phyloP scores from a whole-genome alignment of 2,113 vertebrate genomes.

The Monarcha castaneiventris region DNA sequence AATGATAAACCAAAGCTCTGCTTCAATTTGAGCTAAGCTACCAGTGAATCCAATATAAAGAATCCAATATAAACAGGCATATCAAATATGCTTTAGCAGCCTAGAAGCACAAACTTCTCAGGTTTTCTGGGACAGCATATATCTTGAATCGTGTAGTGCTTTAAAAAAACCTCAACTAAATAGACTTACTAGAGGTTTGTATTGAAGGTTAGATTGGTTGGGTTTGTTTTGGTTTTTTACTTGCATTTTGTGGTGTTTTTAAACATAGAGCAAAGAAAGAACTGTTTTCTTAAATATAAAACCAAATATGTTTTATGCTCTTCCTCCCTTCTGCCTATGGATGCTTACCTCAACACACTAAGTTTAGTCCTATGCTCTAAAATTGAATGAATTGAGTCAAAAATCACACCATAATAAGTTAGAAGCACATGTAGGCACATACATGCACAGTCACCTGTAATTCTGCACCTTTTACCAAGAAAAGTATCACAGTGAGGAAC shows the following conservation, averaged over 20 bases:
- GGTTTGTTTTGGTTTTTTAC: not conserved
- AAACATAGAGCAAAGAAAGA: not conserved
- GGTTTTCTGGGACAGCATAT: not conserved
- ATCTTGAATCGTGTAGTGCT: not conserved
- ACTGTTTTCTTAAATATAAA: not conserved
- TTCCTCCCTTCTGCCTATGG: not conserved
- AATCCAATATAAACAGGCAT: constrained; percentile 27
- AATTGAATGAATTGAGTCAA: not conserved
- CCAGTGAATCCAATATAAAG: constrained; percentile 26
- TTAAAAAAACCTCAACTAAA: constrained; percentile 8
- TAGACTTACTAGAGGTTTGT: not conserved
- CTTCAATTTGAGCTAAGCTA: constrained; percentile 23
- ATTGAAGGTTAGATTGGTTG: not conserved
- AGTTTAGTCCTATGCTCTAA: not conserved
- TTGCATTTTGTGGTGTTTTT: not conserved
- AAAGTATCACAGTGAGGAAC: not conserved
- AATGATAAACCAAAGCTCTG: constrained; percentile 24
- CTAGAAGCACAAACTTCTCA: not conserved
- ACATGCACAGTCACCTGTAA: not conserved
- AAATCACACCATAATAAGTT: not conserved
- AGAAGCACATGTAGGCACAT: not conserved
- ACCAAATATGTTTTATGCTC: not conserved
- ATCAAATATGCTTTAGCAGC: constrained; percentile 8
- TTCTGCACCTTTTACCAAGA: not conserved
- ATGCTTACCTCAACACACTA: not conserved